Evolutionary conservation across 2,797 vertebrate genomes (phyloP), one percentile per base, ranked within the genome.

Genomic region (Gadopsis marmoratus): DNA sequence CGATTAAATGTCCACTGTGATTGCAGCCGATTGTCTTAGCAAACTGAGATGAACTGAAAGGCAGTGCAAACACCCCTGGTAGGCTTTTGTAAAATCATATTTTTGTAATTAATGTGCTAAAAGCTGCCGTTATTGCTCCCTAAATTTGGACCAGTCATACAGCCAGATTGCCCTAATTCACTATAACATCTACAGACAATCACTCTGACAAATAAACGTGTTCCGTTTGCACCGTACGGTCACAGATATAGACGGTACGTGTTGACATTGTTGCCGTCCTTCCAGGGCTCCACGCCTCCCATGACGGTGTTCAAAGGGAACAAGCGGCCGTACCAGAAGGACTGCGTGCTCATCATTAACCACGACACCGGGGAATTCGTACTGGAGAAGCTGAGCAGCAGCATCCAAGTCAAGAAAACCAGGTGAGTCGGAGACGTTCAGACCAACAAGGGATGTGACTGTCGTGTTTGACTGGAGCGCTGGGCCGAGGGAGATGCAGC

Each of bases 281-380:
- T 71, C 0, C 79, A 99, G 98, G 98, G 98, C 58, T 99, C 98
- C 75, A 98, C 98, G 7, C 98, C 98, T 78, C 97, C 98, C 10
- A 98, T 98, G 98, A 99, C 98, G 0, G 97, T 99, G 58, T 99
- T 99, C 92, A 99, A 99, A 95, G 98, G 98, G 83, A 99, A 99
- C 93, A 99, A 99, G 91, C 95, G 97, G 39, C 97, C 97, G 0
- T 99, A 99, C 92, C 98, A 99, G 95, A 99, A 99, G 91, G 98
- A 99, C 92, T 99, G 98, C 55, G 98, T 99, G 58, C 97, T 99
- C 76, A 98, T 99, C 88, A 98, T 99, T 76, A 99, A 99, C 88
- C 98, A 99, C 23, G 98, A 99, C 94, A 99, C 98, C 0, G 98
- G 98, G 2, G 97, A 99, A 47, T 99, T 97, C n/a, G 95, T 98